Base-by-base conservation (phyloP, 2,797 vertebrate genomes). In the Rhynchotus rufescens region DNA sequence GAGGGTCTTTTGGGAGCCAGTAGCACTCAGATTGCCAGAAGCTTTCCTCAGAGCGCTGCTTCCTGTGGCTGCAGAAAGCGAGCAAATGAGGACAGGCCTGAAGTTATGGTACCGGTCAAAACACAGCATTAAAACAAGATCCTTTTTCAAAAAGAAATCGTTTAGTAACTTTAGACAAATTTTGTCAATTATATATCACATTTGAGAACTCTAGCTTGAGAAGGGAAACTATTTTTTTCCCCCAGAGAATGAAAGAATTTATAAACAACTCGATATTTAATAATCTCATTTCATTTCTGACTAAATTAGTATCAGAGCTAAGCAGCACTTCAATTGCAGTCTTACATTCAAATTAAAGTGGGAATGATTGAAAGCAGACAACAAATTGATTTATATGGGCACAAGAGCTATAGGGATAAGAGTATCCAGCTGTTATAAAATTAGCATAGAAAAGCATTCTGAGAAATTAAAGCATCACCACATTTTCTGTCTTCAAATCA, bases 301-400 rank as follows among this genome's bases (percentile, higher is more conserved):
- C 47, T 21, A 42, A 66, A 38, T 23, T 36, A 80, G 36, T 25
- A 36, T 21, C 88, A 89, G 68, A 89, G 78, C 20, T 62, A 92
- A 79, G 47, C 30, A 76, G 28, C 26, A 45, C 26, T 64, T 7
- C 47, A 73, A 40, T 66, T 69, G 56, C 10, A 64, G 40, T 36
- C 28, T 80, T 76, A 85, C 54, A 75, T 4, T 57, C 36, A 51
- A 88, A 91, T 64, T 49, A 8, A 89, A 93, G 59, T 44, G 64
- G 34, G 45, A 60, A 49, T 19, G 56, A 47, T 26, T 38, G 67
- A 81, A 93, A 78, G 67, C 14, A 76, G 54, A 76, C 12, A 28
- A 56, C 4, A 28, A 68, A 44, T 80, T 83, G 74, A 89, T 75
- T 86, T 82, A 78, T 51, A 80, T 3, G 44, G 15, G 15, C 28